phyloP scores from a whole-genome alignment of 2,888 invertebrate species.

The Cheilosia vernalis region DNA sequence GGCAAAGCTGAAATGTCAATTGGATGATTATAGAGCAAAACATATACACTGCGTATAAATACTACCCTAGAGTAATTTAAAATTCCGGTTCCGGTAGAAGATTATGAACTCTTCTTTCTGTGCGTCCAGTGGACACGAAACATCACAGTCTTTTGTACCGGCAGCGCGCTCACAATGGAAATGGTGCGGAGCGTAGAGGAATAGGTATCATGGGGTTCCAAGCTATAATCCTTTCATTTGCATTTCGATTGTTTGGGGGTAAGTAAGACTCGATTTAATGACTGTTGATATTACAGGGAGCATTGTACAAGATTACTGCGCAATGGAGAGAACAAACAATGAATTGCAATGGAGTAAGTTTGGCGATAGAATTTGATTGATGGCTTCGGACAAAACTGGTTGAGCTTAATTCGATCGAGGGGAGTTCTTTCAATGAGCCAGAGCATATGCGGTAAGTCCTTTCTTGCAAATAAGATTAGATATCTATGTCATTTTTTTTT shows the following conservation, averaged over 20 bases:
- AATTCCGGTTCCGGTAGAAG: constrained; percentile 62
- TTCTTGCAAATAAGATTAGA: too few species aligned
- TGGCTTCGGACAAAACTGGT: background rate
- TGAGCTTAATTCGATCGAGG: background rate
- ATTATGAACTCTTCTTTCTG: constrained; percentile 48
- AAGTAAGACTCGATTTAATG: constrained; percentile 40
- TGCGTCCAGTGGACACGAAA: constrained; percentile 27
- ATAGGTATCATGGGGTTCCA: constrained; percentile 49
- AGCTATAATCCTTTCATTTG: constrained; percentile 70
- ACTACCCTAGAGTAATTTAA: constrained; percentile 42
- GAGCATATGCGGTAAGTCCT: too few species aligned
- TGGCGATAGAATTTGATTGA: constrained; percentile 17
- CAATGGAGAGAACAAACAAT: constrained; percentile 12
- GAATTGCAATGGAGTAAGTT: constrained; percentile 3
- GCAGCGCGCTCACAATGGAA: constrained; percentile 14
- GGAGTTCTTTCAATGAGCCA: too few species aligned
- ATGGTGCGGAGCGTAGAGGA: constrained; percentile 22
- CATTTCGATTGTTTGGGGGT: constrained; percentile 67
- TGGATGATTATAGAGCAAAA: constrained; percentile 21
- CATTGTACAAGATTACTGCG: constrained; percentile 22
- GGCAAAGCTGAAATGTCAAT: constrained; percentile 53
- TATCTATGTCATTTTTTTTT: too few species aligned
- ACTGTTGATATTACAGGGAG: constrained; percentile 4
- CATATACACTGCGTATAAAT: constrained; percentile 40
- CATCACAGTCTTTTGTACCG: constrained; percentile 49